Conservation (phyloP, 1,140 invertebrate genomes). For the Drosophila athabasca region DNA sequence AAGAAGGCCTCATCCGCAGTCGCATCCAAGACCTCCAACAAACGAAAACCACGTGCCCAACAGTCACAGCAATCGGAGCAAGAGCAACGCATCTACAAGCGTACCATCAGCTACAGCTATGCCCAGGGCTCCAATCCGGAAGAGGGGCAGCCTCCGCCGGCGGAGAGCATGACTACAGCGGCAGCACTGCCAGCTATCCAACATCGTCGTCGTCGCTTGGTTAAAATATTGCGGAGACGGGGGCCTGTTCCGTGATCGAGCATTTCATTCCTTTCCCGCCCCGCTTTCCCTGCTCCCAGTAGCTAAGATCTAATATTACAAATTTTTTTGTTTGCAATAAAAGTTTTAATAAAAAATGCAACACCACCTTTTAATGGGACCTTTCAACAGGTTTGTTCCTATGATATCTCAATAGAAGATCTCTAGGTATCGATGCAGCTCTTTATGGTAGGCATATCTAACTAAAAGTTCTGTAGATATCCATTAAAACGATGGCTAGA, state of each 20-base stretch:
- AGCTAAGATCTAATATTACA: no score
- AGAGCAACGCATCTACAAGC: slow-evolving; percentile 68
- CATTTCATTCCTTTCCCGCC: no score
- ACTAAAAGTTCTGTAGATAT: no score
- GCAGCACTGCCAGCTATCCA: background rate
- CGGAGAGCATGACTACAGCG: background rate
- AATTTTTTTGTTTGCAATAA: no score
- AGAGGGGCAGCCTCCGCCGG: background rate
- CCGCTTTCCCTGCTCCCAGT: no score
- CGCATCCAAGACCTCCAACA: slow-evolving; percentile 7
- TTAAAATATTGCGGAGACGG: slow-evolving; percentile 18
- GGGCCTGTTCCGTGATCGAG: slow-evolving; percentile 1
- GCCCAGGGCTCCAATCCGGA: slow-evolving; percentile 39
- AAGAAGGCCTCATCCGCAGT: slow-evolving; percentile 4
- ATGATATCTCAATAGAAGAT: no score
- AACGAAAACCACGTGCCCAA: slow-evolving; percentile 12
- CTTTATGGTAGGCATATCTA: no score
- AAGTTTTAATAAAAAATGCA: no score
- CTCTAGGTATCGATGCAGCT: no score
- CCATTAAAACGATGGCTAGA: no score
- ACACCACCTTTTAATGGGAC: no score
- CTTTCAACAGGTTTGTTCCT: no score
- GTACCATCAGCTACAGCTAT: slow-evolving; percentile 67
- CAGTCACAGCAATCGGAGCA: slow-evolving; percentile 46
- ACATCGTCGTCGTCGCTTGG: slow-evolving; percentile 1